A percentile compares a stretch with the other conserved stretches of the same genome.
phyloP scores from a whole-genome alignment of 2,797 vertebrate genomes.

The Falco peregrinus region DNA sequence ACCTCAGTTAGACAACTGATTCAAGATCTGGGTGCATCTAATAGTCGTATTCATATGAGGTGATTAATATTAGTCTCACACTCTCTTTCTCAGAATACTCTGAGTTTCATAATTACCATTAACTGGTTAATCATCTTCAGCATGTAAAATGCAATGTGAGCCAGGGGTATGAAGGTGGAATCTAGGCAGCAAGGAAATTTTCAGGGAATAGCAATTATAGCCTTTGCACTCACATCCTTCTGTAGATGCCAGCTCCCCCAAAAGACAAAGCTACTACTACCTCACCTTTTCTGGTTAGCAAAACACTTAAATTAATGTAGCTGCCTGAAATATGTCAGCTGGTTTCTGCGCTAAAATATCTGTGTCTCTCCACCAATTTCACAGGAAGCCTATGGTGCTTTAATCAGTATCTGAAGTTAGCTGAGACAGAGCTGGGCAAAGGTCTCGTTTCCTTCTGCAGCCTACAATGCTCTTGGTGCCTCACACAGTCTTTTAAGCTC shows the following conservation, averaged over 20 bases:
- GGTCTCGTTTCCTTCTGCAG: background rate
- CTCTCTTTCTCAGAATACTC: background rate
- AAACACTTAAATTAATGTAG: background rate
- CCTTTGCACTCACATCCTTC: background rate
- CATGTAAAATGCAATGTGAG: background rate
- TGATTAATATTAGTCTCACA: background rate
- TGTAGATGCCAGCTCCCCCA: background rate
- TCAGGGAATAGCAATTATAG: background rate
- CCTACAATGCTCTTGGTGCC: background rate
- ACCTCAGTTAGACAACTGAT: background rate
- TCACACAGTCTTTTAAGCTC: background rate
- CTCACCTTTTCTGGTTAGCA: background rate
- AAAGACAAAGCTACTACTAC: background rate
- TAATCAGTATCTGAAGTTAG: background rate
- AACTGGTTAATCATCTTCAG: background rate
- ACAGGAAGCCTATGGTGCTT: background rate
- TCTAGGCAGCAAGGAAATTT: background rate
- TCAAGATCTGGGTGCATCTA: background rate
- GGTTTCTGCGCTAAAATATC: background rate
- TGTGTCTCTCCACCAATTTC: background rate
- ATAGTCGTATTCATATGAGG: background rate
- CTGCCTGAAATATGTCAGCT: background rate
- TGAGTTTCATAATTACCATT: background rate
- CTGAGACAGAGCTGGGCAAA: background rate
- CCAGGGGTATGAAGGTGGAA: background rate